A percentile compares a stretch with the other conserved stretches of the same genome.
These are phyloP conservation scores for Neomorphus geoffroyi DNA, from an alignment of 2,797 vertebrate genomes.

Conservation along the genomic window DNA sequence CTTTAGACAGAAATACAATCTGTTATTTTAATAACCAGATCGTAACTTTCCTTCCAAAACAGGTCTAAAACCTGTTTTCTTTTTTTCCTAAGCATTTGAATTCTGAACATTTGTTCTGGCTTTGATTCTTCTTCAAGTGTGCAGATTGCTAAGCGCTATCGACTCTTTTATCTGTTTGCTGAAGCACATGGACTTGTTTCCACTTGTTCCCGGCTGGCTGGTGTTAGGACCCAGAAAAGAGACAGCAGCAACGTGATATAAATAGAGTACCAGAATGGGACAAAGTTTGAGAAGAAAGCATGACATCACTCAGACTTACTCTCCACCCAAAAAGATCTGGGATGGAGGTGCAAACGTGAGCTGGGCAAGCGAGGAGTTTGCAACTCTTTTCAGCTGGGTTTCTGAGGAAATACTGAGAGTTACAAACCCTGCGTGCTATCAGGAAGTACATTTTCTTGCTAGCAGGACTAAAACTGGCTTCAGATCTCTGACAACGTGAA, in stretches of 20 bases:
- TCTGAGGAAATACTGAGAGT: neutral
- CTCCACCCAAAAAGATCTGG: conserved; percentile 77
- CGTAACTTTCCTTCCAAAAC: neutral
- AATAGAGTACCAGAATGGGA: conserved; percentile 71
- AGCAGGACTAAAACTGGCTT: neutral
- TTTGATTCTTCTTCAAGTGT: neutral
- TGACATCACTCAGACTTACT: conserved; percentile 85
- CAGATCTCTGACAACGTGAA: neutral
- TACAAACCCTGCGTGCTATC: neutral
- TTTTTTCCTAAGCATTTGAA: too few species aligned
- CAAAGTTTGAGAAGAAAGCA: conserved; percentile 73
- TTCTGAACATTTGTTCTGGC: neutral
- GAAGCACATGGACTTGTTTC: neutral
- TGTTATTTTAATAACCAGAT: neutral
- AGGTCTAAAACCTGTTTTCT: neutral
- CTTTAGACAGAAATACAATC: neutral
- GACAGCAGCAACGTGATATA: conserved; percentile 61
- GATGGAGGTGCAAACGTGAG: conserved; percentile 65
- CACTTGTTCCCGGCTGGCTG: conserved; percentile 32
- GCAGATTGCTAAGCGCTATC: neutral
- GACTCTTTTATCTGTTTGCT: neutral
- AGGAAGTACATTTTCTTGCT: neutral
- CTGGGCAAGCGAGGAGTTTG: neutral
- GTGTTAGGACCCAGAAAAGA: conserved; percentile 77
- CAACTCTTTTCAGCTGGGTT: neutral